phyloP scores from a whole-genome alignment of 2,113 vertebrate species.

The Natator depressus region DNA sequence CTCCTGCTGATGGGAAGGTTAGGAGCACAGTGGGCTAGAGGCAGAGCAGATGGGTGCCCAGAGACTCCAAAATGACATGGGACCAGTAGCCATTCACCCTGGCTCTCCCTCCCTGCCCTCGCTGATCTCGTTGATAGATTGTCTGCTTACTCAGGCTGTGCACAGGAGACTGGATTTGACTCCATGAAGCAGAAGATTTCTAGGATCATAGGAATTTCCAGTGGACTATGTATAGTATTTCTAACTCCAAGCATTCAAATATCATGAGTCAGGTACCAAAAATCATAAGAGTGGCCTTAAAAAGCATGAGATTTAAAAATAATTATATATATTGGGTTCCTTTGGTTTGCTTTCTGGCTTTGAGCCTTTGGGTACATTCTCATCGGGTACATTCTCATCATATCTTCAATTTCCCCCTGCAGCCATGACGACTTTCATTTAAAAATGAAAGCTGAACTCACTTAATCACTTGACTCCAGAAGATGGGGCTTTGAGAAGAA shows the following conservation, averaged over 20 bases:
- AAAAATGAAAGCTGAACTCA: neutral
- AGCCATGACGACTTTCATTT: neutral
- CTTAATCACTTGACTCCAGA: neutral
- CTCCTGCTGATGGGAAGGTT: neutral
- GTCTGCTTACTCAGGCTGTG: neutral
- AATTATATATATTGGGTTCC: neutral
- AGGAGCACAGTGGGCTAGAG: neutral
- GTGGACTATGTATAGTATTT: neutral
- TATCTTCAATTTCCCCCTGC: neutral
- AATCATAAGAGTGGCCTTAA: neutral
- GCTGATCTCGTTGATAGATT: neutral
- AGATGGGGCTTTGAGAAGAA: neutral
- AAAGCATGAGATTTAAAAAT: neutral
- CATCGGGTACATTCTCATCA: neutral
- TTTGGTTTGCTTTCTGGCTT: neutral
- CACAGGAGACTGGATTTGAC: neutral
- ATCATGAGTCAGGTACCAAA: neutral
- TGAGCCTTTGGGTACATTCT: neutral
- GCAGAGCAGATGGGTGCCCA: neutral
- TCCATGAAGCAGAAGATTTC: neutral
- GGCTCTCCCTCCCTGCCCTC: neutral
- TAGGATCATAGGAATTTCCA: neutral
- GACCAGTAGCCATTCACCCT: neutral
- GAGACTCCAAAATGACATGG: neutral
- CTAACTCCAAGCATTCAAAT: neutral